Percentiles rank a stretch among this genome's conserved stretches.
These are phyloP conservation scores for Parazoanthus swiftii DNA, from an alignment of 92 coral and sea anemone species.

Conservation along the genomic window DNA sequence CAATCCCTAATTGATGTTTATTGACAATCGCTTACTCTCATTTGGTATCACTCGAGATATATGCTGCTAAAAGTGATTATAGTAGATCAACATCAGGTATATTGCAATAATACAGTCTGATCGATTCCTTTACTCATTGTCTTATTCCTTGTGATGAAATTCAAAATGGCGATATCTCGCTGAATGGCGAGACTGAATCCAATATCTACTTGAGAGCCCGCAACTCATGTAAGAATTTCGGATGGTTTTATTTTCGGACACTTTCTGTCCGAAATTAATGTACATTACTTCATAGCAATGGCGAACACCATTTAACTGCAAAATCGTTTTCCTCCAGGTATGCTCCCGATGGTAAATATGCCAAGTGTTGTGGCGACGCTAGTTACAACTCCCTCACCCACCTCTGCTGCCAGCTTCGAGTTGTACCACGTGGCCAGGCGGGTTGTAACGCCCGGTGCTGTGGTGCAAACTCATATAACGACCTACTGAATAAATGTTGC, in stretches of 20 bases:
- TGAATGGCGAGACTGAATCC: no score
- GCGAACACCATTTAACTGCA: no score
- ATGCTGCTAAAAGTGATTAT: no score
- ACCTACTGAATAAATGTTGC: constrained; percentile 32
- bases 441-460: constrained; percentile 37
- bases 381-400: constrained; percentile 46
- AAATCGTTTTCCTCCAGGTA: constrained; percentile 1
- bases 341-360: constrained; percentile 43
- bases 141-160: no score
- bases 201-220: no score
- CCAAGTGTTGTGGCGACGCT: constrained; percentile 45
- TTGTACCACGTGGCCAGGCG: constrained; percentile 21
- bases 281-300: background rate
- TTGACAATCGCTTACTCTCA: background rate
- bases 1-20: background rate
- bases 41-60: background rate
- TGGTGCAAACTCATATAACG: constrained; percentile 11
- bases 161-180: no score
- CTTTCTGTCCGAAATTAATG: no score
- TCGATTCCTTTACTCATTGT: background rate
- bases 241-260: no score
- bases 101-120: background rate
- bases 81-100: no score
- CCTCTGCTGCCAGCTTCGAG: constrained; percentile 38
- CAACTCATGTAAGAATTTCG: no score